These are phyloP conservation scores for Tenthredo notha DNA, from an alignment of 2,888 invertebrate species.

Conservation along the genomic window DNA sequence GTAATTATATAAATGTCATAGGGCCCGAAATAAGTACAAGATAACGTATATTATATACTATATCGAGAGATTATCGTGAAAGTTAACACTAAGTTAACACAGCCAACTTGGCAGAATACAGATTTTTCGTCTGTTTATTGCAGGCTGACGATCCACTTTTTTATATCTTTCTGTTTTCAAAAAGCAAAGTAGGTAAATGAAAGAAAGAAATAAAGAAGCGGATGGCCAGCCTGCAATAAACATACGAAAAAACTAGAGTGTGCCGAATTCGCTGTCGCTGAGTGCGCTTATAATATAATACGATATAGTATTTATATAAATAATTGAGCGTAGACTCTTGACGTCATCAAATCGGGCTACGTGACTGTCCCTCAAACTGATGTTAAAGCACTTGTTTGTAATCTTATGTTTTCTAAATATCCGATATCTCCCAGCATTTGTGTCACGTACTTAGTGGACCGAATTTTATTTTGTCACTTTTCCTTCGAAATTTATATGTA, in stretches of 20 bases:
- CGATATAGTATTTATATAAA: not conserved
- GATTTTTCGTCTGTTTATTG: too few relatives aligned
- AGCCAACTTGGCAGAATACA: too few relatives aligned
- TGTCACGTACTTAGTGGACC: not conserved
- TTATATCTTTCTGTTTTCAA: too few relatives aligned
- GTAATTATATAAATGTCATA: not conserved
- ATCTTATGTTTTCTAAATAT: not conserved
- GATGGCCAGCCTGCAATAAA: too few relatives aligned
- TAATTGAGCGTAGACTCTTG: not conserved
- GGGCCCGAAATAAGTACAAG: not conserved
- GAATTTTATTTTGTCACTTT: not conserved
- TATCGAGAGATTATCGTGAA: too few relatives aligned
- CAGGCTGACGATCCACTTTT: too few relatives aligned
- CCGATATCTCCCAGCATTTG: constrained; percentile 2
- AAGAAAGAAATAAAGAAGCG: too few relatives aligned
- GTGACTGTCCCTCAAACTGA: constrained; percentile 7
- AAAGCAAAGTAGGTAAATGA: too few relatives aligned
- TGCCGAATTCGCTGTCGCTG: not conserved
- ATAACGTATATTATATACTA: not conserved
- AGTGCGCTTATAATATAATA: not conserved
- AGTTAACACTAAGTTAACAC: too few relatives aligned
- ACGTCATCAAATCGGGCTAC: constrained; percentile 40
- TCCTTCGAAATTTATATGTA: not conserved
- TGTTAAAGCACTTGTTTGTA: not conserved
- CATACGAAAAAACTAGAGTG: too few relatives aligned